A percentile compares a stretch with the other conserved stretches of the same genome.
Conservation (phyloP, 2,888 invertebrate genomes). For the Margaritifera margaritifera region DNA sequence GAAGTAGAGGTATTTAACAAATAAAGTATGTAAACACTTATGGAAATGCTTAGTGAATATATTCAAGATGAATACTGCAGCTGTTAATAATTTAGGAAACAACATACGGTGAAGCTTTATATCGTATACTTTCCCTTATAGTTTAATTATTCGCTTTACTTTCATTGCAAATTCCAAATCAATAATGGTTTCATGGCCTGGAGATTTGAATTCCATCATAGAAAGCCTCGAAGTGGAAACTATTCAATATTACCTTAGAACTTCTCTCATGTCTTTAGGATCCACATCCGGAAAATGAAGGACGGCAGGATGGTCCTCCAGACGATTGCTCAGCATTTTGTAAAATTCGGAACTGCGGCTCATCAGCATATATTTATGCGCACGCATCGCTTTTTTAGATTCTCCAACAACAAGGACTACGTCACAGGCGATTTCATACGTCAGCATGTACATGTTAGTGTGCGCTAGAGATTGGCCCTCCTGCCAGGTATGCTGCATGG, state of each 20-base stretch:
- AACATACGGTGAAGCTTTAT: too few relatives aligned
- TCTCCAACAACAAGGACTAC: constrained; percentile 32
- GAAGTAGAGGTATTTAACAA: too few relatives aligned
- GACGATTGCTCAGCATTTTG: constrained; percentile 10
- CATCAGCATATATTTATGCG: constrained; percentile 27
- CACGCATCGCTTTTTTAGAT: constrained; percentile 11
- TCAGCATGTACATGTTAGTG: constrained; percentile 32
- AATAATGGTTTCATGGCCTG: too few relatives aligned
- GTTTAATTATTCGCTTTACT: too few relatives aligned
- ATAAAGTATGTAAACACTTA: too few relatives aligned
- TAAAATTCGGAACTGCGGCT: constrained; percentile 22
- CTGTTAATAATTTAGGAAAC: too few relatives aligned
- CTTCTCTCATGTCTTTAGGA: constrained; percentile 11
- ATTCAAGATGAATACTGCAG: too few relatives aligned
- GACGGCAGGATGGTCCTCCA: constrained; percentile 7
- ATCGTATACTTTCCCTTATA: too few relatives aligned
- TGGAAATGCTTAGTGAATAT: too few relatives aligned
- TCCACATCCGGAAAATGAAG: constrained; percentile 19
- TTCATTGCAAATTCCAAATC: too few relatives aligned
- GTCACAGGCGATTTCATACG: constrained; percentile 29
- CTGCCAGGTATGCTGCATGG: constrained; percentile 18
- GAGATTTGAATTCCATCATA: too few relatives aligned
- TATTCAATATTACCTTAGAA: constrained; percentile 17
- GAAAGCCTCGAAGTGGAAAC: too few relatives aligned
- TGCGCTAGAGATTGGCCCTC: constrained; percentile 24